phyloP scores from a whole-genome alignment of 2,888 invertebrate genomes.

The Cheilosia soror region DNA sequence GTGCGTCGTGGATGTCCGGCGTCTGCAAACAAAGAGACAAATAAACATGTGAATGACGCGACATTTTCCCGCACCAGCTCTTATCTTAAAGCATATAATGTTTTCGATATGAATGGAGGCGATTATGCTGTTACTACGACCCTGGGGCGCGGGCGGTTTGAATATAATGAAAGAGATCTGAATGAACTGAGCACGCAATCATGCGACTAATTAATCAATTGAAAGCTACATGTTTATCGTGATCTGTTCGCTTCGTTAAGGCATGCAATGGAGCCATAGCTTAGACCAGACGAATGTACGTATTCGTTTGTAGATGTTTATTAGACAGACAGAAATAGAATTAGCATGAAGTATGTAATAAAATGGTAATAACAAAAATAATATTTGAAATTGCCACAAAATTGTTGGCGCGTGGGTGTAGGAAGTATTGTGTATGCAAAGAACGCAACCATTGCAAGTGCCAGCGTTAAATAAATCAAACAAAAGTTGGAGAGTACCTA shows the following conservation, averaged over 20 bases:
- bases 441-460: too few relatives aligned
- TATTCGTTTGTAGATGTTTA: not conserved
- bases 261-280: not conserved
- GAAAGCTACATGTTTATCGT: not conserved
- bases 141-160: not conserved
- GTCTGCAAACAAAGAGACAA: not conserved
- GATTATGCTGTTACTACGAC: not conserved
- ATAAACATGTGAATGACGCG: not conserved
- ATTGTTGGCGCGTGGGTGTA: too few relatives aligned
- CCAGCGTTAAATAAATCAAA: too few relatives aligned
- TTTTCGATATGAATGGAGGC: not conserved
- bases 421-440: too few relatives aligned
- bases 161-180: not conserved
- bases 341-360: not conserved
- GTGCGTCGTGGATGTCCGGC: not conserved
- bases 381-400: too few relatives aligned
- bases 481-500: too few relatives aligned
- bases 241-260: not conserved
- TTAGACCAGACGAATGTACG: not conserved
- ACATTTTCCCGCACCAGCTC: slow-evolving; percentile 1
- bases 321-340: not conserved
- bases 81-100: not conserved
- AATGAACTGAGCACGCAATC: slow-evolving; percentile 39
- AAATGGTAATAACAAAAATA: too few relatives aligned
- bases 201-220: slow-evolving; percentile 44